Conservation (phyloP, 1,140 invertebrate genomes). For the Cherax destructor region DNA sequence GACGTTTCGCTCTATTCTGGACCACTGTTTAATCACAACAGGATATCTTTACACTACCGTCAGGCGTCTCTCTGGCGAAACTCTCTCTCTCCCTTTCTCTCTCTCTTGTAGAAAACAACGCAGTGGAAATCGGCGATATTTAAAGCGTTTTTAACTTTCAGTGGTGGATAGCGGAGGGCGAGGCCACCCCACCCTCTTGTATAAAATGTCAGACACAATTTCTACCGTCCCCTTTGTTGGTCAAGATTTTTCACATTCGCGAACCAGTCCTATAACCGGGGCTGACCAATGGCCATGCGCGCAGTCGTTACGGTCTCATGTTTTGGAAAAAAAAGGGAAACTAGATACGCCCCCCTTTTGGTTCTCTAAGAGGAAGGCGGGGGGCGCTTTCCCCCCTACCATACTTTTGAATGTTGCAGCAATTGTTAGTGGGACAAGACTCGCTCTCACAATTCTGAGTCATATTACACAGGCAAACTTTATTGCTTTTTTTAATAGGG, state of each 20-base stretch:
- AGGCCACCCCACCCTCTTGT: conserved; percentile 29
- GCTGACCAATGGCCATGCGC: conserved; percentile 21
- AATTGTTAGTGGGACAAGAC: conserved; percentile 22
- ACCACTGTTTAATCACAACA: too few species aligned
- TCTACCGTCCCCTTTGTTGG: conserved; percentile 61
- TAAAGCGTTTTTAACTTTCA: conserved; percentile 34
- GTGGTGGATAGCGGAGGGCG: conserved; percentile 21
- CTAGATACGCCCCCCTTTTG: conserved; percentile 34
- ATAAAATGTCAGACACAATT: conserved; percentile 59
- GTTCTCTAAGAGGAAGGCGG: conserved; percentile 19
- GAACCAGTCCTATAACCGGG: conserved; percentile 40
- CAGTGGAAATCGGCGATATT: conserved; percentile 40
- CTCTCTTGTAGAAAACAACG: background rate
- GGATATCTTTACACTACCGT: too few species aligned
- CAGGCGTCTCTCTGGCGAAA: background rate
- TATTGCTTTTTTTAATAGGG: too few species aligned
- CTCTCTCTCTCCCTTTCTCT: conserved; percentile 2
- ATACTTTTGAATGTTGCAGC: conserved; percentile 32
- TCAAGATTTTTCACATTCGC: conserved; percentile 37
- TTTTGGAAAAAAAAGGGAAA: conserved; percentile 53
- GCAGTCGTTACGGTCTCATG: conserved; percentile 37
- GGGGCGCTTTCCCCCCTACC: background rate
- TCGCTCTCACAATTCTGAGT: background rate
- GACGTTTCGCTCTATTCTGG: too few species aligned
- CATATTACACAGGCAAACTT: too few species aligned